These are phyloP conservation scores for Monomorium pharaonis DNA, from an alignment of 1,140 invertebrate species.

Conservation along the genomic window DNA sequence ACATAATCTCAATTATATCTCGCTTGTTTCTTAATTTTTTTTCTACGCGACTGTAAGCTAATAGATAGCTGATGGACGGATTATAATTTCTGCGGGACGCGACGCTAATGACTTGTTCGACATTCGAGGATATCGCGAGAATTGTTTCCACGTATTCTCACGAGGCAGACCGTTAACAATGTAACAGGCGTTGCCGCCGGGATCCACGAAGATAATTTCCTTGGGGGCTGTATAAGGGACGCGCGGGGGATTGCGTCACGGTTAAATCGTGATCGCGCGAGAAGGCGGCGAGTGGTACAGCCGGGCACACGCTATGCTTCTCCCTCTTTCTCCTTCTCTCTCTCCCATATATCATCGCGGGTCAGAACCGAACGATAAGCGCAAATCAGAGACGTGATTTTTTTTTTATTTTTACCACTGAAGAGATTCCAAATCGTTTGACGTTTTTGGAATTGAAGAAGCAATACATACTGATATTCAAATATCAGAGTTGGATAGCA, in stretches of 20 bases:
- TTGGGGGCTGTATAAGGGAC: constrained; percentile 22
- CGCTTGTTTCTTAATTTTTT: not conserved
- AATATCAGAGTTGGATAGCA: no score
- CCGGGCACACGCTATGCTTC: constrained; percentile 34
- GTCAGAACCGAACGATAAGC: not conserved
- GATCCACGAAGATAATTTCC: constrained; percentile 48
- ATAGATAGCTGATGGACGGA: not conserved
- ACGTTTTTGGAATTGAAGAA: not conserved
- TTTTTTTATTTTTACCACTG: not conserved
- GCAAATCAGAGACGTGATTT: not conserved
- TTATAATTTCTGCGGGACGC: not conserved
- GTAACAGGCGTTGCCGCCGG: constrained; percentile 21
- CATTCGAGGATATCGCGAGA: not conserved
- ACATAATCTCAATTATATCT: not conserved
- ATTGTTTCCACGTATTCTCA: constrained; percentile 23
- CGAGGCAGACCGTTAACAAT: constrained; percentile 32
- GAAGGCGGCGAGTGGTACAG: constrained; percentile 49
- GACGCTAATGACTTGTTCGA: constrained; percentile 9
- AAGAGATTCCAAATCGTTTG: not conserved
- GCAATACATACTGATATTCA: not conserved
- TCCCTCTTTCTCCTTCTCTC: not conserved
- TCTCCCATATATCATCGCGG: not conserved
- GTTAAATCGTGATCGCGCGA: constrained; percentile 49
- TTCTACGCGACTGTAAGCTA: not conserved
- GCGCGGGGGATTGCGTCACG: constrained; percentile 46